Percentiles rank a stretch among this genome's conserved stretches.
phyloP scores from a whole-genome alignment of 2,113 vertebrate species.

The Struthidea cinerea region DNA sequence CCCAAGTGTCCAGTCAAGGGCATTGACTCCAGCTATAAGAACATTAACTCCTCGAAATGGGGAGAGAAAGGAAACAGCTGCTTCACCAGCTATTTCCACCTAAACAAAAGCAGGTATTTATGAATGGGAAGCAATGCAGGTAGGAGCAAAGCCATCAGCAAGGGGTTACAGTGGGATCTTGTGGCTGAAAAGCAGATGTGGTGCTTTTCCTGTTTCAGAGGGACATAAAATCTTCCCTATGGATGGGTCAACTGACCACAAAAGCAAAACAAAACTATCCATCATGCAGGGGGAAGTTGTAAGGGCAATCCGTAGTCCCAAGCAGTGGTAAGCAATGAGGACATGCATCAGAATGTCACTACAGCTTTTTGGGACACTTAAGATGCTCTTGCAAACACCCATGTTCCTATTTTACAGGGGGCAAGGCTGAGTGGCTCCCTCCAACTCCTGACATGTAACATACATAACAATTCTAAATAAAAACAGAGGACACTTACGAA shows the following conservation, averaged over 20 bases:
- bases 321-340: neutral
- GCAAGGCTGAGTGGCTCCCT: neutral
- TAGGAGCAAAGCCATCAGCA: neutral
- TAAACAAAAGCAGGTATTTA: neutral
- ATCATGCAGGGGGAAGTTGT: neutral
- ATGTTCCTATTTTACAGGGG: neutral
- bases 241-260: neutral
- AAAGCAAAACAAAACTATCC: neutral
- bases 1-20: neutral
- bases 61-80: neutral
- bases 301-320: neutral
- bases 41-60: neutral
- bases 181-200: neutral
- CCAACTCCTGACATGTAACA: neutral
- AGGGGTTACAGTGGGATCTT: neutral
- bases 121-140: neutral
- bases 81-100: neutral
- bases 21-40: neutral
- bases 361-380: neutral
- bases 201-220: neutral
- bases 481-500: constrained; percentile 84
- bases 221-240: neutral
- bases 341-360: neutral
- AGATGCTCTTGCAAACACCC: neutral
- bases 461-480: constrained; percentile 13